Evolutionary conservation across 2,888 invertebrate genomes (phyloP).

Genomic region (Torymus tubicola): DNA sequence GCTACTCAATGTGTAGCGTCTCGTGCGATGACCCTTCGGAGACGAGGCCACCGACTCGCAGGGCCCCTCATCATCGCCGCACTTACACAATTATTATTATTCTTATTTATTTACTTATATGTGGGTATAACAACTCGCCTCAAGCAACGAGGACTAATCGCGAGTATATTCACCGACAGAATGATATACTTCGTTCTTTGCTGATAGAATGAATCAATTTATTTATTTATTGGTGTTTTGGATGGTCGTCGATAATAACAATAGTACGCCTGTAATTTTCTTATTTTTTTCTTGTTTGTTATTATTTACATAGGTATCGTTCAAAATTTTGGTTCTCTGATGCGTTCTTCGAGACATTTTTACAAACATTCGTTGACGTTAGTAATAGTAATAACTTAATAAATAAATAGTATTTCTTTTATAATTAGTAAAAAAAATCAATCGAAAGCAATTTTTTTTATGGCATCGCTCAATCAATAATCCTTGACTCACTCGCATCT

Average conservation of each 20-base stretch:
- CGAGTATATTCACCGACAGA: no score
- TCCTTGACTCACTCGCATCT: background rate
- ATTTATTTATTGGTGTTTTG: no score
- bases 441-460: background rate
- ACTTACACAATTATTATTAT: no score
- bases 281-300: background rate
- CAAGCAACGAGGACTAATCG: no score
- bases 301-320: no score
- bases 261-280: background rate
- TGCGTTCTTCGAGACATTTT: background rate
- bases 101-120: conserved; percentile 11
- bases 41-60: conserved; percentile 8
- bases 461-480: background rate
- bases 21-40: conserved; percentile 9
- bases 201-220: no score
- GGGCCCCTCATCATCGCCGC: background rate
- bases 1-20: conserved; percentile 1
- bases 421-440: background rate
- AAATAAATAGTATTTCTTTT: background rate
- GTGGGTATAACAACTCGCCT: no score
- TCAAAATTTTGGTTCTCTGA: no score
- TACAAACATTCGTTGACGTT: no score
- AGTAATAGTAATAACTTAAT: no score
- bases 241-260: no score
- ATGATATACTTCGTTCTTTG: background rate